A percentile compares a stretch with the other conserved stretches of the same genome.
Conservation (phyloP, 2,113 vertebrate species). For the Ctenodactylus gundi region DNA sequence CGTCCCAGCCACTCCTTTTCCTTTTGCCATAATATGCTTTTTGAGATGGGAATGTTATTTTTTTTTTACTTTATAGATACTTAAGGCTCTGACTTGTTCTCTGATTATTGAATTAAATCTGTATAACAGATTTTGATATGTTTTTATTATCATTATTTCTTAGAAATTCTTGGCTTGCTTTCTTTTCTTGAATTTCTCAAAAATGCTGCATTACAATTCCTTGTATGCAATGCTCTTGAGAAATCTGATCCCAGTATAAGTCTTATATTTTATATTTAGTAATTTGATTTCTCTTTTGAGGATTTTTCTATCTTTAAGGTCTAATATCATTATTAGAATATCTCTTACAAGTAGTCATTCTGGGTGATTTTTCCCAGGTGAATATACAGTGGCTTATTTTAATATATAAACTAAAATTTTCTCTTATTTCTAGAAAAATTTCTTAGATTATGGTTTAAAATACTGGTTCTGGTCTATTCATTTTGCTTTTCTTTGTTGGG, state of each 20-base stretch:
- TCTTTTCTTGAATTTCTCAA: slow-evolving; percentile 22
- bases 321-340: background rate
- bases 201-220: background rate
- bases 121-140: background rate
- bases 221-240: background rate
- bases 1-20: background rate
- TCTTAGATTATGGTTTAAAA: background rate
- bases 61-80: background rate
- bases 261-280: background rate
- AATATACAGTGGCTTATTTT: background rate
- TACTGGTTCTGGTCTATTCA: background rate
- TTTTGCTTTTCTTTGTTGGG: background rate
- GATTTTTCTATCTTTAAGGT: background rate
- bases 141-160: background rate
- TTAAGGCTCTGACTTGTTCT: background rate
- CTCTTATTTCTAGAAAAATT: background rate
- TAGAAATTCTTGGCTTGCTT: background rate
- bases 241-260: background rate
- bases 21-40: background rate
- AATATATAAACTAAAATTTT: background rate
- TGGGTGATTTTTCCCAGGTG: background rate
- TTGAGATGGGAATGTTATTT: background rate
- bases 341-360: background rate
- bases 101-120: background rate
- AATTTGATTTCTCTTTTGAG: background rate